Conservation (phyloP, 2,888 invertebrate species). For the Leptinotarsa tumamoca region DNA sequence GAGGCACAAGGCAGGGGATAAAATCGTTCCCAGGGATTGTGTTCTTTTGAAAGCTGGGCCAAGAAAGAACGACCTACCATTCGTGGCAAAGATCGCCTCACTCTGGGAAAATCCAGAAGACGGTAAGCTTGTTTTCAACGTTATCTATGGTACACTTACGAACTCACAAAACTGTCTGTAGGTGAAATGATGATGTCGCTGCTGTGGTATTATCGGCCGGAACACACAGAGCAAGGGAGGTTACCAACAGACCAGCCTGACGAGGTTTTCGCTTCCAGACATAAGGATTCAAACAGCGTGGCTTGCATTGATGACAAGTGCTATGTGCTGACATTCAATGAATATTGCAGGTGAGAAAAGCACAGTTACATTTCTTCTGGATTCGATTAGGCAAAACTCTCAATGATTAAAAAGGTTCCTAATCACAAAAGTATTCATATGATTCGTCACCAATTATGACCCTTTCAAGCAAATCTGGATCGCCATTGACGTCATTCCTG, state of each 20-base stretch:
- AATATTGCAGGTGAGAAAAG: slow-evolving; percentile 91
- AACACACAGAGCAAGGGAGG: slow-evolving; percentile 93
- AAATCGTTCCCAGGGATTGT: slow-evolving; percentile 89
- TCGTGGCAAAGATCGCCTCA: slow-evolving; percentile 93
- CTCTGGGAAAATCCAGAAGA: slow-evolving; percentile 96
- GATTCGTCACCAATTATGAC: too few relatives aligned
- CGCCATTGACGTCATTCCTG: too few relatives aligned
- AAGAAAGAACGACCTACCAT: slow-evolving; percentile 88
- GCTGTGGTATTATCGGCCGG: slow-evolving; percentile 97
- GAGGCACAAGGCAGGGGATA: slow-evolving; percentile 89
- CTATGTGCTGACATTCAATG: slow-evolving; percentile 94
- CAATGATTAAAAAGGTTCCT: too few relatives aligned
- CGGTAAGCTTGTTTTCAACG: slow-evolving; percentile 70
- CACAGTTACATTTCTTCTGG: not conserved
- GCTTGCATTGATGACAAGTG: slow-evolving; percentile 98
- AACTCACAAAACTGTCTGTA: slow-evolving; percentile 62
- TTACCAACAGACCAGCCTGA: slow-evolving; percentile 84
- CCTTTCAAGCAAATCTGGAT: too few relatives aligned
- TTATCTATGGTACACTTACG: slow-evolving; percentile 18
- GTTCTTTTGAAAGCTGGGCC: slow-evolving; percentile 89
- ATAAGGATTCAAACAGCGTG: slow-evolving; percentile 94
- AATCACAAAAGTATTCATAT: too few relatives aligned
- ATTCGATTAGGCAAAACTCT: too few relatives aligned
- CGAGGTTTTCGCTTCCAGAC: slow-evolving; percentile 96
- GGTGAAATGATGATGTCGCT: slow-evolving; percentile 98